A percentile compares a stretch with the other conserved stretches of the same genome.
phyloP scores from a whole-genome alignment of 2,888 invertebrate species.

The Agrilus biguttatus region DNA sequence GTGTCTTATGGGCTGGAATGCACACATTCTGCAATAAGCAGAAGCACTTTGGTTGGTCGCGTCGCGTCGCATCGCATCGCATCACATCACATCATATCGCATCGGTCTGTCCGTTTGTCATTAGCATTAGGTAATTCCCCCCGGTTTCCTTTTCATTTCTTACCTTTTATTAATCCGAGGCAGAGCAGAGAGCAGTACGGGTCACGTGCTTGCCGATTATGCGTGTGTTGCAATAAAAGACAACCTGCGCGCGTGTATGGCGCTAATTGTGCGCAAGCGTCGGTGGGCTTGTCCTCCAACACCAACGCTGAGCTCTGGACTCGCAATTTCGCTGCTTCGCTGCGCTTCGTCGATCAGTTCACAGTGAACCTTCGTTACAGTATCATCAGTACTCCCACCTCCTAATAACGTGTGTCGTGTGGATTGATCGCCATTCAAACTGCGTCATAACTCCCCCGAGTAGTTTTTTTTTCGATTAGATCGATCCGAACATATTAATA shows the following conservation, averaged over 20 bases:
- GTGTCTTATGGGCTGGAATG: too few relatives aligned
- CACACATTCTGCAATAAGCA: too few relatives aligned
- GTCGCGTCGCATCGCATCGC: too few relatives aligned
- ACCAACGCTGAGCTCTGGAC: constrained; percentile 13
- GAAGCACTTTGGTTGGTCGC: too few relatives aligned
- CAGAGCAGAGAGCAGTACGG: neutral
- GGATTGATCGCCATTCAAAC: constrained; percentile 4
- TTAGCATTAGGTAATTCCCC: too few relatives aligned
- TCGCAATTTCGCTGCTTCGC: constrained; percentile 15
- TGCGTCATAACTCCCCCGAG: constrained; percentile 11
- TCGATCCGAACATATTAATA: too few relatives aligned
- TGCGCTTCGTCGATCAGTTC: constrained; percentile 3
- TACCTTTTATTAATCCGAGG: too few relatives aligned
- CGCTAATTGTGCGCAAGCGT: constrained; percentile 25
- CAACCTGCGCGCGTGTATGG: constrained; percentile 28
- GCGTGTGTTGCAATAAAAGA: constrained; percentile 26
- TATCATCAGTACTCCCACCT: neutral
- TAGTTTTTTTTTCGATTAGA: too few relatives aligned
- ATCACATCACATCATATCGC: too few relatives aligned
- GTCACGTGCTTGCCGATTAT: constrained; percentile 21
- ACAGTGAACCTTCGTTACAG: neutral
- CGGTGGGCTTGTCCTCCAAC: constrained; percentile 24
- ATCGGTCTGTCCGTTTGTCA: too few relatives aligned
- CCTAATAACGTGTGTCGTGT: neutral
- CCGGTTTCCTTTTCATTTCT: too few relatives aligned